Base-by-base conservation (phyloP, 2,888 invertebrate species). In the Eurytoma adleriae region DNA sequence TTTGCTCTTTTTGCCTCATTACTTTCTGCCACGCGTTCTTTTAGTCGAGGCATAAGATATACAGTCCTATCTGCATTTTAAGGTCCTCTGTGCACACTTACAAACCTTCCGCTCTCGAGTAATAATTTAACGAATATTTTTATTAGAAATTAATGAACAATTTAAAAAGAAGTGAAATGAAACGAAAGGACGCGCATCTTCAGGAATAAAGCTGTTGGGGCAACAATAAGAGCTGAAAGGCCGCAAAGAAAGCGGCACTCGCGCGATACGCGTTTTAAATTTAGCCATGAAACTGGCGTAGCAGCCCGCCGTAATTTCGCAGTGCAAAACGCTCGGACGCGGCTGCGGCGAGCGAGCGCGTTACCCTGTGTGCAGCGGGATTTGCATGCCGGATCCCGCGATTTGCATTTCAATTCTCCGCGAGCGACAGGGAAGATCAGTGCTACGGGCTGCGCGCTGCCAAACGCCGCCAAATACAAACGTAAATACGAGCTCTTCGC, bases 341-440 rank as follows among this genome's bases (percentile, higher is more conserved):
- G n/a, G 20, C 40, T 5, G 66, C 18, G 48, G 13, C 10, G 50
- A 13, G 50, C 13, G 50, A 84, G 84, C 82, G 84, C 88, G 88
- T 88, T 89, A 89, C 87, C 86, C 87, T 86, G 85, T 88, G 89
- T 88, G 89, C 88, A 88, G 88, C 86, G 88, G 88, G 88, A 90
- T 90, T 90, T 90, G 90, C 90, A 90, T 90, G 88, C 86, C 86
- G 89, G 87, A 90, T 90, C 87, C 76, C 88, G 84, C 87, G 88
- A 90, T 90, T 90, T 90, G 90, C 90, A 90, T 90, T 90, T 90
- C 90, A 90, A 90, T 90, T 90, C 80, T 62, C 88, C 87, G 84
- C 88, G 86, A 87, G 87, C 87, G 87, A 88, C 86, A 86, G 86
- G 86, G 54, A 54, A 54, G 54, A 14, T 54, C 54, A 40, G 86